These are phyloP conservation scores for Riptortus pedestris DNA, from an alignment of 1,140 invertebrate genomes.

Conservation along the genomic window DNA sequence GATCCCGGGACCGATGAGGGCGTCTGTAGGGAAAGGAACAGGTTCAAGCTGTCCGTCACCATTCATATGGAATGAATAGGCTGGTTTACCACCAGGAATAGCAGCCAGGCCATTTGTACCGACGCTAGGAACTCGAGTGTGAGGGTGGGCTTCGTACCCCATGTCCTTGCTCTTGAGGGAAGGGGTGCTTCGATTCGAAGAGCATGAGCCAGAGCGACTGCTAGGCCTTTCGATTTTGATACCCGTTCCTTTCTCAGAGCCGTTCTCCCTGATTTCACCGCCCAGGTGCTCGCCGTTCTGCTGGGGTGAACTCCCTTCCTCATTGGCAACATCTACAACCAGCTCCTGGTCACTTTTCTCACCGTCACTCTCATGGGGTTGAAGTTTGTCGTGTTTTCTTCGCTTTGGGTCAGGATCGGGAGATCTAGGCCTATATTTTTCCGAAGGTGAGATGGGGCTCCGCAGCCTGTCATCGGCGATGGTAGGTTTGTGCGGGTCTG, in stretches of 20 bases:
- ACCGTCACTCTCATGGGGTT: constrained; percentile 47
- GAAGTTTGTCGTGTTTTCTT: constrained; percentile 36
- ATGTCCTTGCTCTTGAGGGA: constrained; percentile 82
- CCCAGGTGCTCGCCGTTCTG: constrained; percentile 47
- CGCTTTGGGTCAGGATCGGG: constrained; percentile 37
- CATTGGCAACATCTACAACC: constrained; percentile 83
- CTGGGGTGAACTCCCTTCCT: constrained; percentile 61
- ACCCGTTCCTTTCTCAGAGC: constrained; percentile 48
- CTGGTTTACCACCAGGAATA: constrained; percentile 77
- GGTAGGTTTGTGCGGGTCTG: constrained; percentile 25
- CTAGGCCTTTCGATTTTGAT: constrained; percentile 60
- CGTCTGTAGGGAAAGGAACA: constrained; percentile 76
- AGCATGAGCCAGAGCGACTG: constrained; percentile 80
- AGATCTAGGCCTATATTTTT: constrained; percentile 38
- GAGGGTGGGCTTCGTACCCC: constrained; percentile 53
- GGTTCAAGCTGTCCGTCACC: constrained; percentile 62
- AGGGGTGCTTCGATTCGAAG: constrained; percentile 73
- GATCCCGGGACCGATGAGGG: constrained; percentile 81
- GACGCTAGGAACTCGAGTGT: constrained; percentile 48
- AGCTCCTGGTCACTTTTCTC: constrained; percentile 92
- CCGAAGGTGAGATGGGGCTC: constrained; percentile 43
- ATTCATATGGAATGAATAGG: constrained; percentile 65
- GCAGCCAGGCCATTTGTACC: constrained; percentile 53
- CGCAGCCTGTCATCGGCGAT: constrained; percentile 35
- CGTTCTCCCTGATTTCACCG: constrained; percentile 52